Base-by-base conservation (phyloP, 2,888 invertebrate species). In the Drosophila greeni region DNA sequence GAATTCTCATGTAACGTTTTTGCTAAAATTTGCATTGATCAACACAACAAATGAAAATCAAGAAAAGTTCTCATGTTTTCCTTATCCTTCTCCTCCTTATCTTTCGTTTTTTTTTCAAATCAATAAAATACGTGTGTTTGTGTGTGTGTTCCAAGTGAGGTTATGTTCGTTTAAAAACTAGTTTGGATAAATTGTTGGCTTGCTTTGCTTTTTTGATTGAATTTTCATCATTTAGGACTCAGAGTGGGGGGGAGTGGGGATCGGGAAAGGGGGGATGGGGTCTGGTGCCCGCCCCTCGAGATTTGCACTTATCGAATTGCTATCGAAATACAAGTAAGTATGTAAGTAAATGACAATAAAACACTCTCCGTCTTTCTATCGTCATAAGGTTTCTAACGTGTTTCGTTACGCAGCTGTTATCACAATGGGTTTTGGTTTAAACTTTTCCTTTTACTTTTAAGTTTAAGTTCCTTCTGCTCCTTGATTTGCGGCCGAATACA, bases 101-200 rank as follows among this genome's bases (percentile, higher is more conserved):
- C 42, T 2, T 20, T 20, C 16, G 34, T 65, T 2, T 20, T 20
- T n/a, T 37, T 65, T 56, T 60, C 37, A 76, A 76, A 77, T 67
- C 40, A 82, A 52, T 65, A 72, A 70, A 80, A 62, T 72, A 71
- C 43, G 47, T 70, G 57, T 66, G 18, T 57, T 23, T 57, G 53
- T 57, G 71, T 71, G 58, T 58, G 42, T 37, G 56, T 43, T 43
- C 26, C 26, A 43, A 43, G 43, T 67, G 55, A 29, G 59, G 59
- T 58, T 60, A 40, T 47, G 37, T 45, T 76, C 20, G 26, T 57
- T 52, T 69, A 57, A 60, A 73, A 79, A 78, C 78, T 83, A 79
- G 84, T 67, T 83, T 83, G 78, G 79, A 81, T 84, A 81, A 79
- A 79, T 83, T 79, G 78, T 81, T 84, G 84, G 84, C 84, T 82